Conservation (phyloP, 2,113 vertebrate genomes). For the Prolemur simus region DNA sequence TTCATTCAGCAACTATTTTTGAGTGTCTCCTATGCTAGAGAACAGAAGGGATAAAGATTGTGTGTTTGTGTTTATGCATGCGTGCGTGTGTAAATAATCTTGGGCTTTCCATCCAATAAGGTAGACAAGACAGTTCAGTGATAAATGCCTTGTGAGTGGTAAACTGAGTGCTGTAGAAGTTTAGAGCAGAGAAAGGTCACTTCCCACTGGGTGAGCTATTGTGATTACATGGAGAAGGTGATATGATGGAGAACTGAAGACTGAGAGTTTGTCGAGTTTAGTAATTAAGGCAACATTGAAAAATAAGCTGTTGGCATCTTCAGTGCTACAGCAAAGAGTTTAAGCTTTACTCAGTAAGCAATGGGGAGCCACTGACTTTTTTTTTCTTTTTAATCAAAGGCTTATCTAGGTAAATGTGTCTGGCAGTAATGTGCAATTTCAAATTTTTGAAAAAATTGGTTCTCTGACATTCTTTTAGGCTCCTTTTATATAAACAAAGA, state of each 20-base stretch:
- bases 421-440: conserved; percentile 6
- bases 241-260: neutral
- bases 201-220: conserved; percentile 34
- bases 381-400: conserved; percentile 32
- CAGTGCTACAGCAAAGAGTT: neutral
- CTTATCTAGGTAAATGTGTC: conserved; percentile 44
- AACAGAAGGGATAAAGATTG: neutral
- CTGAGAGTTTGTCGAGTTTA: conserved; percentile 50
- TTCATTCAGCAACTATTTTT: conserved; percentile 32
- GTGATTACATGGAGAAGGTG: neutral
- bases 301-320: neutral
- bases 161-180: neutral
- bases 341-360: neutral
- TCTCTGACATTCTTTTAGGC: neutral
- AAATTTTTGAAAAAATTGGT: neutral
- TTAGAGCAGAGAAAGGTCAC: neutral
- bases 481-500: conserved; percentile 50
- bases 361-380: neutral
- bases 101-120: neutral
- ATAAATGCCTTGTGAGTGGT: conserved; percentile 9
- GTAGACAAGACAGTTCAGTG: neutral
- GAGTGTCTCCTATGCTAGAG: neutral
- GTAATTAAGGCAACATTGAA: conserved; percentile 45
- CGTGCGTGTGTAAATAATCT: neutral
- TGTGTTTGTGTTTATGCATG: neutral